phyloP scores from a whole-genome alignment of 1,140 invertebrate species.

The Drosophila nigromelanica region DNA sequence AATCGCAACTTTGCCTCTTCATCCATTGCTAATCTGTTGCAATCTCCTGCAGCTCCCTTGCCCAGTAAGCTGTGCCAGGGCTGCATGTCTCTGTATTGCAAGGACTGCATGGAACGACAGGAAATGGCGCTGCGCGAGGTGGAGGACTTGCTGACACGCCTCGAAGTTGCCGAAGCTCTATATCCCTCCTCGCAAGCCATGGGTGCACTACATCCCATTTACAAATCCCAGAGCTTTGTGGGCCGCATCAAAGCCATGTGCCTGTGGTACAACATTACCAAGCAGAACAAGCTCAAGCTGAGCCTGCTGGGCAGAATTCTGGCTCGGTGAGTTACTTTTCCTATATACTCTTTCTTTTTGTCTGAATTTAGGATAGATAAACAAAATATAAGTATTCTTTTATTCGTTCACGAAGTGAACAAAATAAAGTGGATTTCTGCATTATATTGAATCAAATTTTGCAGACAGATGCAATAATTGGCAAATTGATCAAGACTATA shows the following conservation, averaged over 20 bases:
- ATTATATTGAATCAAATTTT: too few relatives aligned
- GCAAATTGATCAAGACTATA: too few relatives aligned
- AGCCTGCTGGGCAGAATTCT: constrained; percentile 91
- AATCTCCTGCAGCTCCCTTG: constrained; percentile 52
- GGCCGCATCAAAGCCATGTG: constrained; percentile 91
- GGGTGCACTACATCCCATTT: constrained; percentile 89
- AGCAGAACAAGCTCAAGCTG: constrained; percentile 92
- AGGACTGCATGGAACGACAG: constrained; percentile 88
- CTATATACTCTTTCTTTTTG: too few relatives aligned
- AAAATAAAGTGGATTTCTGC: too few relatives aligned
- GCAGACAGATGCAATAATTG: too few relatives aligned
- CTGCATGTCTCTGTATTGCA: constrained; percentile 90
- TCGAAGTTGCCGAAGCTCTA: constrained; percentile 91
- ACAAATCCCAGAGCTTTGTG: constrained; percentile 88
- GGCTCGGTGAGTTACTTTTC: constrained; percentile 83
- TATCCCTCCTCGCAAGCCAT: constrained; percentile 94
- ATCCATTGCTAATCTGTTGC: not conserved
- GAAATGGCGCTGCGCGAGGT: constrained; percentile 90
- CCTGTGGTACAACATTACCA: constrained; percentile 95
- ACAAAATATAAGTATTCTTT: too few relatives aligned
- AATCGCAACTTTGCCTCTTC: not conserved
- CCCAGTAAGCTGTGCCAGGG: constrained; percentile 77
- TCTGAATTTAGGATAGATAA: too few relatives aligned
- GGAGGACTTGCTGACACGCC: constrained; percentile 87
- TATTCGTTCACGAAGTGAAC: too few relatives aligned